Conservation (phyloP, 92 coral and sea anemone species). For the Epizoanthus ramosus region DNA sequence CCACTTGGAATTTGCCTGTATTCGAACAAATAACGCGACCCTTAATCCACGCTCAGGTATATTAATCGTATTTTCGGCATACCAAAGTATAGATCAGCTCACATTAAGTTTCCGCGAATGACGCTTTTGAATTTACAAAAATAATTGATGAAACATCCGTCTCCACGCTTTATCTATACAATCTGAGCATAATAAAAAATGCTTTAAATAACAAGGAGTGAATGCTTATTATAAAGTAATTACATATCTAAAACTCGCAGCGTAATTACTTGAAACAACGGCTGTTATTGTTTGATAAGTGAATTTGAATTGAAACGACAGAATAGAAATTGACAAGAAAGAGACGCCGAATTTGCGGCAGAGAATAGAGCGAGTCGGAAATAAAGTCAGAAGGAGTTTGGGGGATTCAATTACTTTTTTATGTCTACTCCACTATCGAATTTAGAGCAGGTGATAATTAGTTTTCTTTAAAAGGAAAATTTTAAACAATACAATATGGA, state of each 20-base stretch:
- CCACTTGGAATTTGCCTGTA: neutral
- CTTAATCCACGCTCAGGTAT: slow-evolving; percentile 3
- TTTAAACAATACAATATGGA: neutral
- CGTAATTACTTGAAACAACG: slow-evolving; percentile 39
- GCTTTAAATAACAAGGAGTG: slow-evolving; percentile 4
- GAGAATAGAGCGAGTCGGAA: slow-evolving; percentile 18
- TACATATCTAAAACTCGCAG: slow-evolving; percentile 26
- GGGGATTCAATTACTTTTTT: neutral
- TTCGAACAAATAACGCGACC: slow-evolving; percentile 10
- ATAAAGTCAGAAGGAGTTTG: slow-evolving; percentile 1
- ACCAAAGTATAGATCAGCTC: neutral
- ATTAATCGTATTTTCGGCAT: slow-evolving; percentile 9
- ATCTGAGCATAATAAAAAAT: slow-evolving; percentile 3
- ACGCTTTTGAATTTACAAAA: neutral
- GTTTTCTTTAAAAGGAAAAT: slow-evolving; percentile 12
- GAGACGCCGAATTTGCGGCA: slow-evolving; percentile 22
- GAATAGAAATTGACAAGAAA: neutral
- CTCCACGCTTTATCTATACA: slow-evolving; percentile 24
- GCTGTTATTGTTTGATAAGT: slow-evolving; percentile 11
- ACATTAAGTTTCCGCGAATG: neutral
- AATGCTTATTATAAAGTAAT: slow-evolving; percentile 43
- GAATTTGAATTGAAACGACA: slow-evolving; percentile 11
- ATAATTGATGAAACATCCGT: neutral
- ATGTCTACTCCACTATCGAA: slow-evolving; percentile 26
- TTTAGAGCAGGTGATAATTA: slow-evolving; percentile 1